Conservation (phyloP, 2,113 vertebrate genomes). For the Dipodomys spectabilis region DNA sequence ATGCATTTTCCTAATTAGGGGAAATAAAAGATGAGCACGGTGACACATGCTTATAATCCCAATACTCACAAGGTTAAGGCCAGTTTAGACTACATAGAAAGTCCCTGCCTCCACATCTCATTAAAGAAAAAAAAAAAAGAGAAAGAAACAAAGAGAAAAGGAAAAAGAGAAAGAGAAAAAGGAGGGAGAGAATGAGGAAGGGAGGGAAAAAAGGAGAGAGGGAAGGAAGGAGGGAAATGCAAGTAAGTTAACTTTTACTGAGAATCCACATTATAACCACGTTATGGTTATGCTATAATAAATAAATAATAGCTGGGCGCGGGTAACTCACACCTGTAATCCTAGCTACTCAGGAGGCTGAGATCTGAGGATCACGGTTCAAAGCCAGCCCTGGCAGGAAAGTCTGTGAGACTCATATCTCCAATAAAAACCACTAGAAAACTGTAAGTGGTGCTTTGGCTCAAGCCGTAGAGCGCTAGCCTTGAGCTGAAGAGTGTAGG, state of each 20-base stretch:
- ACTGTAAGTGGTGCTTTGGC: too few relatives aligned
- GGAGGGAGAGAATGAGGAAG: too few relatives aligned
- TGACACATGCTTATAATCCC: not conserved
- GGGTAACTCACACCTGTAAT: too few relatives aligned
- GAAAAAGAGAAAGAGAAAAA: not conserved
- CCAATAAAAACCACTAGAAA: too few relatives aligned
- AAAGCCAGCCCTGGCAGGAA: too few relatives aligned
- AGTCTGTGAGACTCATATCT: too few relatives aligned
- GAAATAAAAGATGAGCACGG: not conserved
- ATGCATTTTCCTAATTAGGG: not conserved
- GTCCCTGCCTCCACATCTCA: too few relatives aligned
- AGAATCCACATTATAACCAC: not conserved
- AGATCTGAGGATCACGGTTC: too few relatives aligned
- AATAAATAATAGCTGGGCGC: too few relatives aligned
- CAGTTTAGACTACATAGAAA: not conserved
- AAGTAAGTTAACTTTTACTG: constrained; percentile 27
- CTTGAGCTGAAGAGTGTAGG: too few relatives aligned
- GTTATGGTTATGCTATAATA: not conserved
- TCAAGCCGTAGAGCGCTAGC: too few relatives aligned
- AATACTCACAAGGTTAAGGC: not conserved
- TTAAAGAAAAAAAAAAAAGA: not conserved
- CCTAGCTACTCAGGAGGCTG: too few relatives aligned
- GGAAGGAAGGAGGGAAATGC: not conserved
- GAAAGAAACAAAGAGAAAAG: not conserved
- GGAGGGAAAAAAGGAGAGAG: not conserved